Evolutionary conservation across 2,113 vertebrate genomes (phyloP), one percentile per base, ranked within the genome.

Genomic region (Erythrocebus patas): DNA sequence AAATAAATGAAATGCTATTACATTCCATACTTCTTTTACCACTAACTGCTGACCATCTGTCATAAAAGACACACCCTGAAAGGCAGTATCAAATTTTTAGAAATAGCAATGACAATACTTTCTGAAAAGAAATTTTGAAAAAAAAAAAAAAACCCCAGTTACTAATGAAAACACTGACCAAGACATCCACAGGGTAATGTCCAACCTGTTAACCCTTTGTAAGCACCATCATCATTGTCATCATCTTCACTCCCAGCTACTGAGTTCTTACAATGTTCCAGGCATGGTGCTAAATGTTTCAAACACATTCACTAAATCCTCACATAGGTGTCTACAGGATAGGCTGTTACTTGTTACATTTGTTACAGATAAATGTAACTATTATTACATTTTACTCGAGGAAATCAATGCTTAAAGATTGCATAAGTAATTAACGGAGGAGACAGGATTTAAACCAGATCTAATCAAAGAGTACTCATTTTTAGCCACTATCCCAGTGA

Each of bases 1-100:
- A 97, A 97, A 97, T 94, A 95, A 97, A 78, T 87, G 76, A 96
- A 93, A 90, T 55, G 64, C 78, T 59, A 86, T 87, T 93, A 87
- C 57, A 94, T 89, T 52, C 92, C 84, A 72, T 66, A 75, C 76
- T 85, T 89, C 93, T 94, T 70, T 84, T 92, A 73, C 70, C 84
- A 85, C 32, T 73, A 86, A 45, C 88, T 96, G 70, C 55, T 89
- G 88, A 81, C 90, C 92, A 96, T 92, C 84, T 97, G 89, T 94
- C 76, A 52, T 94, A 76, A 75, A 91, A 70, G 70, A 88, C 92
- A 97, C 83, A 38, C 87, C 92, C 96, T 57, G 32, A 79, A 78
- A 95, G 68, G 81, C 18, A 86, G 43, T 86, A 93, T 78, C 86
- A 72, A 32, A 90, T 66, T 92, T 97, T 93, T n/a, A 61, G 70